Conservation (phyloP, 2,113 vertebrate species). For the Irena cyanogastra region DNA sequence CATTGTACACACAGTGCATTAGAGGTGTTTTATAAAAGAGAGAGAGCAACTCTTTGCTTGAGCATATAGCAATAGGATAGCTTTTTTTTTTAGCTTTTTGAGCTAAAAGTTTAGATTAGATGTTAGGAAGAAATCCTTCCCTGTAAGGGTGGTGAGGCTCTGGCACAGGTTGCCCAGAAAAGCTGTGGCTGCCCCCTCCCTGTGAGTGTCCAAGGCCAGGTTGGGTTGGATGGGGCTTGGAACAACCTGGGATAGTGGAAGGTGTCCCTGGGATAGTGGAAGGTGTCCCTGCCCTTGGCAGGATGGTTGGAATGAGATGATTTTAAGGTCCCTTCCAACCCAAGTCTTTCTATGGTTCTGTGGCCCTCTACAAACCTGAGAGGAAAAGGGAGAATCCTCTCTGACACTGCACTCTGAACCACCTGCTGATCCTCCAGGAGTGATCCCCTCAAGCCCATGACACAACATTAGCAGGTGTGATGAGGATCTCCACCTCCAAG, state of each 20-base stretch:
- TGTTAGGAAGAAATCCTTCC: neutral
- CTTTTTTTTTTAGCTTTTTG: no score
- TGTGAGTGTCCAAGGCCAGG: neutral
- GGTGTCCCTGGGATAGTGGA: neutral
- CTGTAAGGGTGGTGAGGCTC: neutral
- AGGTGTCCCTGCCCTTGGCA: neutral
- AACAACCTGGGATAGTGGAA: neutral
- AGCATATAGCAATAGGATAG: neutral
- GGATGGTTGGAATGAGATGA: accelerated
- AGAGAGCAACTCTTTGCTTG: neutral
- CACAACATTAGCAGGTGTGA: neutral
- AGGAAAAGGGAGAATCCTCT: neutral
- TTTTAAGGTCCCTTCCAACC: neutral
- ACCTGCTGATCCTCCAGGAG: neutral
- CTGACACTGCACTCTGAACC: neutral
- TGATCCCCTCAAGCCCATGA: accelerated
- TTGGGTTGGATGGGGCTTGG: accelerated
- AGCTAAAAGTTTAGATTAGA: neutral
- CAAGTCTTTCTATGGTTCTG: neutral
- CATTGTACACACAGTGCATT: no score
- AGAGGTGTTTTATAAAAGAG: neutral
- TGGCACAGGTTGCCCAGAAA: neutral
- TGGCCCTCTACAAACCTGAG: accelerated
- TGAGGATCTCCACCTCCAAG: neutral
- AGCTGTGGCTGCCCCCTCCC: neutral